Evolutionary conservation across 2,888 invertebrate genomes (phyloP), one percentile per base, ranked within the genome.

Genomic region (Papilio demoleus): DNA sequence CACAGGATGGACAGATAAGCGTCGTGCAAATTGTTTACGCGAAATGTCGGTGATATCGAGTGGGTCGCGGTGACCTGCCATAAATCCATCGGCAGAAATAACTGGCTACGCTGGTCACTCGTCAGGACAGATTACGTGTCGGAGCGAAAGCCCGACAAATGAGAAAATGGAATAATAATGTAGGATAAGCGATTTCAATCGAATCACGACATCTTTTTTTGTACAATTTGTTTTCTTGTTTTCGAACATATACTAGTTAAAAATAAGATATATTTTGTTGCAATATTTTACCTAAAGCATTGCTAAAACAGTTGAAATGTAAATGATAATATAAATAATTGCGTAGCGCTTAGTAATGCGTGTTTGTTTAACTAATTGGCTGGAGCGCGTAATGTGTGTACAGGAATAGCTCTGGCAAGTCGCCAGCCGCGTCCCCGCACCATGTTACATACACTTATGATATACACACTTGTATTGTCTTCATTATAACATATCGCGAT

Each of bases 331-430:
- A 31, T 56, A 31, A 56, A 56, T 31, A 56, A 56, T 56, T 56
- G n/a, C 3, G 11, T 31, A 17, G 53, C 8, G 53, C 31, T 56
- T 31, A 50, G 50, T n/a, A 56, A 31, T 56, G 24, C 24, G 50
- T 50, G 53, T 56, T 56, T 56, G 53, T 56, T 56, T 56, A 56
- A 56, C 53, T 56, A 56, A 56, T 56, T n/a, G 53, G 53, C 53
- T 17, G 27, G 53, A 17, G 31, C 53, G 53, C 53, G 53, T 56
- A 27, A 53, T 53, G 50, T 14, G 5, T 22, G 53, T 31, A 56
- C 53, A 31, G 53, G 31, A 56, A 56, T 56, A 56, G 53, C 31
- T 0, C 31, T 56, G 53, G 53, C 53, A 9, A 27, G n/a, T n/a
- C 27, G 53, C 53, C 53, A 56, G 53, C n/a, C 4, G 31, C 53